These are phyloP conservation scores for Hyphantria cunea DNA, from an alignment of 1,140 invertebrate species.

Conservation along the genomic window DNA sequence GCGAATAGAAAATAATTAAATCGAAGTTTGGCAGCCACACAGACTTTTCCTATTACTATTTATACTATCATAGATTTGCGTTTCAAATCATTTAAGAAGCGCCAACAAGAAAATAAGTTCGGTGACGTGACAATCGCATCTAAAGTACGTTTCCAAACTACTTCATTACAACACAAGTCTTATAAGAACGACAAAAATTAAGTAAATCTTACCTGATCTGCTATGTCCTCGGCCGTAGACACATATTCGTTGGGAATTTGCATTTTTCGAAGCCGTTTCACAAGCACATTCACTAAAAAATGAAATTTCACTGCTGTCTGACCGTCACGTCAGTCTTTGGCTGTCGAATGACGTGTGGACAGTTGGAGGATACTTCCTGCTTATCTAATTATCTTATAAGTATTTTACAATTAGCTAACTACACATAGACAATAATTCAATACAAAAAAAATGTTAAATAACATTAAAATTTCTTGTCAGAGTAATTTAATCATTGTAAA, in stretches of 20 bases:
- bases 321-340: conserved; percentile 43
- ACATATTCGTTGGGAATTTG: conserved; percentile 93
- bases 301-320: conserved; percentile 63
- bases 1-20: background rate
- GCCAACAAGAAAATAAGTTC: conserved; percentile 65
- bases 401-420: background rate
- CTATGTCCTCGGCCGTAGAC: conserved; percentile 95
- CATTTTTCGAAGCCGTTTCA: conserved; percentile 83
- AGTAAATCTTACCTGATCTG: conserved; percentile 90
- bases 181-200: conserved; percentile 24
- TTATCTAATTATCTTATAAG: conserved; percentile 31
- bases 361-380: conserved; percentile 74
- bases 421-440: background rate
- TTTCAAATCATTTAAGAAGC: conserved; percentile 37
- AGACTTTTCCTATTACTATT: conserved; percentile 25
- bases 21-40: conserved; percentile 34
- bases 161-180: conserved; percentile 37
- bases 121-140: conserved; percentile 78
- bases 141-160: conserved; percentile 57
- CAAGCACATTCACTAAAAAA: conserved; percentile 64
- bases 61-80: conserved; percentile 34
- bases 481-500: background rate
- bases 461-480: background rate
- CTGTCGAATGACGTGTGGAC: conserved; percentile 76
- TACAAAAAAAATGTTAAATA: background rate